Evolutionary conservation across 1,140 invertebrate genomes (phyloP).

Genomic region (Brachionus plicatilis): DNA sequence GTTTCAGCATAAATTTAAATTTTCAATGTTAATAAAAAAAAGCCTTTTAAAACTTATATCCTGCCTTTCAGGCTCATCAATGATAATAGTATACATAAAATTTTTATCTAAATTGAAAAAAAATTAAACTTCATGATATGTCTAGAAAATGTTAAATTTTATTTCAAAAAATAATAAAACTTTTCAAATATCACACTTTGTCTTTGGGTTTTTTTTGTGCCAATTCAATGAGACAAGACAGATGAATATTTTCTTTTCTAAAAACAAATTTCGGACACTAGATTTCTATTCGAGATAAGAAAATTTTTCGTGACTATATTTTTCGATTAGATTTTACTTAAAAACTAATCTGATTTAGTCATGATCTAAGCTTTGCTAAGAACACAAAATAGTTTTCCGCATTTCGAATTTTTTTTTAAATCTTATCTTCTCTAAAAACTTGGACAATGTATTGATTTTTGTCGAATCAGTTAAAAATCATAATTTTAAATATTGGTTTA

Average conservation of each 20-base stretch:
- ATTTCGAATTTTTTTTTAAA: background rate
- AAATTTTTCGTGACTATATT: background rate
- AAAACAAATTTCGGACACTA: background rate
- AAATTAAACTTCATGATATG: background rate
- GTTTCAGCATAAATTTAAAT: too few relatives aligned
- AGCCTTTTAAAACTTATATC: too few relatives aligned
- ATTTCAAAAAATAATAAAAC: too few relatives aligned
- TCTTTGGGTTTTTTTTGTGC: background rate
- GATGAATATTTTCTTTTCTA: background rate
- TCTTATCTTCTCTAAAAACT: background rate
- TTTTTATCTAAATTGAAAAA: too few relatives aligned
- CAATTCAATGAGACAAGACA: background rate
- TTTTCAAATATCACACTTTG: too few relatives aligned
- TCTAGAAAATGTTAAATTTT: background rate
- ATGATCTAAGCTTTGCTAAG: background rate
- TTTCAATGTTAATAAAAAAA: too few relatives aligned
- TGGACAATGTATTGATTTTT: background rate
- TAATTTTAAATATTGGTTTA: background rate
- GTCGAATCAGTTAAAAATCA: background rate
- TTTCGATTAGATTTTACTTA: background rate
- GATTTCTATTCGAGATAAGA: background rate
- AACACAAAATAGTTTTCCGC: background rate
- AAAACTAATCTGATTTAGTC: background rate
- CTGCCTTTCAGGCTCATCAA: too few relatives aligned
- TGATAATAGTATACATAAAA: too few relatives aligned